Percentiles rank a stretch among this genome's conserved stretches.
These are phyloP conservation scores for Athene cunicularia DNA, from an alignment of 2,113 vertebrate species.

Conservation along the genomic window DNA sequence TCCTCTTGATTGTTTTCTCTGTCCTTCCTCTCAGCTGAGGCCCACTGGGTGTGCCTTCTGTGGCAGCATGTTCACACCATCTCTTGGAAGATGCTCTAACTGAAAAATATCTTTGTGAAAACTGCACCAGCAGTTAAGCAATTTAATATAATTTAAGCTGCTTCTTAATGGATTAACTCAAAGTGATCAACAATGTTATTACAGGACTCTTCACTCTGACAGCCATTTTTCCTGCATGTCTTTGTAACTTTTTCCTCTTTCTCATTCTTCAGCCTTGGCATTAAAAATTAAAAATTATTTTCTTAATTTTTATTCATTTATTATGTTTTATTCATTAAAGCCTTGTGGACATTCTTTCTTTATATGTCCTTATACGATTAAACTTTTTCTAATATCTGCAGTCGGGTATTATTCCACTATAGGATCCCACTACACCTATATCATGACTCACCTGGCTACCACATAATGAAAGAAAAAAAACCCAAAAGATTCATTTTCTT, in stretches of 20 bases:
- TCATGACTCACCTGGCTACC: not conserved
- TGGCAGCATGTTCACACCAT: fast-evolving
- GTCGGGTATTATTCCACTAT: not conserved
- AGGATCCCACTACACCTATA: not conserved
- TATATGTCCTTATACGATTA: not conserved
- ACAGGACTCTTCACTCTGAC: not conserved
- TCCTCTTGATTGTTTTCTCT: not conserved
- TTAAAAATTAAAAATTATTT: not conserved
- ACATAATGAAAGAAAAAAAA: not conserved
- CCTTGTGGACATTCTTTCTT: not conserved
- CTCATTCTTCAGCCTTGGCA: not conserved
- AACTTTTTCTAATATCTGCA: not conserved
- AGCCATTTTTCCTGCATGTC: not conserved
- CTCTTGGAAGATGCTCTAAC: not conserved
- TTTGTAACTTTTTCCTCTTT: not conserved
- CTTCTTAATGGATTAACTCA: not conserved
- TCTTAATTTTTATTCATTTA: not conserved
- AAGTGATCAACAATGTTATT: not conserved
- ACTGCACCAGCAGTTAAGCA: not conserved
- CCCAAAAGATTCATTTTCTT: not conserved
- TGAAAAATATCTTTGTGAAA: not conserved
- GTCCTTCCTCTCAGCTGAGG: not conserved
- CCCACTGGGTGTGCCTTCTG: not conserved
- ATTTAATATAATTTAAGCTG: not conserved
- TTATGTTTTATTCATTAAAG: not conserved